Evolutionary conservation across 2,113 vertebrate species (phyloP).

Genomic region (Vireo altiloquus): DNA sequence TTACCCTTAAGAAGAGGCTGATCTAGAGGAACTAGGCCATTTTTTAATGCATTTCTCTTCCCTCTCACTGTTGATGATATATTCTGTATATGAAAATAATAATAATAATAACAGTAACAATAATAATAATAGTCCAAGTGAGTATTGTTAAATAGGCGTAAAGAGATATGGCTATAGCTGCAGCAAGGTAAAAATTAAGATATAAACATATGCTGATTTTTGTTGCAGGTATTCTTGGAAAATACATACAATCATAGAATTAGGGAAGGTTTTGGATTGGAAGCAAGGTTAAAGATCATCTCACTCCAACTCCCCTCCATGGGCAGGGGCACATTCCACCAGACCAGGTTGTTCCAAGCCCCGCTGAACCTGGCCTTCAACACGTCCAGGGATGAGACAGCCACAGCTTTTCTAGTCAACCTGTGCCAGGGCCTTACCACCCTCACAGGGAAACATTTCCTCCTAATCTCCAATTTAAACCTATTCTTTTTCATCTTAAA

Average conservation of each 20-base stretch:
- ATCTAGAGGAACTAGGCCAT: not conserved
- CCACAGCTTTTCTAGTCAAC: not conserved
- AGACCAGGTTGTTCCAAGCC: fast-evolving
- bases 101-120: no score
- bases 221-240: not conserved
- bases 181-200: not conserved
- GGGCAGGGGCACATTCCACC: not conserved
- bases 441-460: not conserved
- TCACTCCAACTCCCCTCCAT: not conserved
- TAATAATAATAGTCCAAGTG: no score
- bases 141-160: no score
- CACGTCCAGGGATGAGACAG: not conserved
- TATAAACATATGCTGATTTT: not conserved
- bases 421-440: not conserved
- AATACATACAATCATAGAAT: not conserved
- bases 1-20: fast-evolving
- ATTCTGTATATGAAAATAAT: not conserved
- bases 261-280: not conserved
- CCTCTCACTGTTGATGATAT: not conserved
- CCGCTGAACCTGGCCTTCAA: not conserved
- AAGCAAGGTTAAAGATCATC: not conserved
- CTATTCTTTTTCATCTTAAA: not conserved
- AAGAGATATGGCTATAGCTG: not conserved
- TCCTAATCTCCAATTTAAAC: not conserved
- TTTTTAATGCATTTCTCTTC: not conserved